Conservation (phyloP, 2,888 invertebrate species). For the Linnaemya vulpina region DNA sequence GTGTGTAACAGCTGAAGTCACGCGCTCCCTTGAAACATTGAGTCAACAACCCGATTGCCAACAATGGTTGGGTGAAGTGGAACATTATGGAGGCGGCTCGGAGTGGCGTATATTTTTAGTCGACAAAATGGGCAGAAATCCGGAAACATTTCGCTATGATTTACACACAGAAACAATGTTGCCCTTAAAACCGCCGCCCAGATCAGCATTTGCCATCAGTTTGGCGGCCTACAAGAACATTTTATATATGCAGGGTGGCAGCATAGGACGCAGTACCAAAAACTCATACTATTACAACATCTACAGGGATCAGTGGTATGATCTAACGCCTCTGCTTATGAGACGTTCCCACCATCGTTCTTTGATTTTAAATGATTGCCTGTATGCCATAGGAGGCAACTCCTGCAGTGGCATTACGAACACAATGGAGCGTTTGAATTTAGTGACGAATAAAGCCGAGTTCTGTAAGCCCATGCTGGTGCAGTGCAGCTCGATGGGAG, state of each 20-base stretch:
- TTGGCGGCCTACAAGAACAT: conserved; percentile 75
- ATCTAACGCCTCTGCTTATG: conserved; percentile 73
- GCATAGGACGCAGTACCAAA: conserved; percentile 74
- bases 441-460: conserved; percentile 74
- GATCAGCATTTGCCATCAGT: conserved; percentile 76
- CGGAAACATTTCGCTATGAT: conserved; percentile 75
- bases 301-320: conserved; percentile 76
- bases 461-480: conserved; percentile 75
- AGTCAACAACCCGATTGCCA: conserved; percentile 72
- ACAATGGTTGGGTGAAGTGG: conserved; percentile 75
- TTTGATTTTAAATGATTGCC: conserved; percentile 74
- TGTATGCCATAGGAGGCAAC: conserved; percentile 77
- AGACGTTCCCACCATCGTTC: conserved; percentile 78
- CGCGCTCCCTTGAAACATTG: conserved; percentile 72
- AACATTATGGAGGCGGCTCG: conserved; percentile 70
- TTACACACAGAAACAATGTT: conserved; percentile 73
- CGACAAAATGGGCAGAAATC: conserved; percentile 77
- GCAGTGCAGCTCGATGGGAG: conserved; percentile 78
- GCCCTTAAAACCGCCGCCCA: conserved; percentile 74
- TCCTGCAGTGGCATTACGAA: conserved; percentile 74
- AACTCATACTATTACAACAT: conserved; percentile 77
- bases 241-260: conserved; percentile 77
- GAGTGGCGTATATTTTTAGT: conserved; percentile 78
- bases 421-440: conserved; percentile 76
- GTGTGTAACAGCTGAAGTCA: conserved; percentile 74